Percentiles rank a stretch among this genome's conserved stretches.
Conservation (phyloP, 2,888 invertebrate genomes). For the Alitta virens region DNA sequence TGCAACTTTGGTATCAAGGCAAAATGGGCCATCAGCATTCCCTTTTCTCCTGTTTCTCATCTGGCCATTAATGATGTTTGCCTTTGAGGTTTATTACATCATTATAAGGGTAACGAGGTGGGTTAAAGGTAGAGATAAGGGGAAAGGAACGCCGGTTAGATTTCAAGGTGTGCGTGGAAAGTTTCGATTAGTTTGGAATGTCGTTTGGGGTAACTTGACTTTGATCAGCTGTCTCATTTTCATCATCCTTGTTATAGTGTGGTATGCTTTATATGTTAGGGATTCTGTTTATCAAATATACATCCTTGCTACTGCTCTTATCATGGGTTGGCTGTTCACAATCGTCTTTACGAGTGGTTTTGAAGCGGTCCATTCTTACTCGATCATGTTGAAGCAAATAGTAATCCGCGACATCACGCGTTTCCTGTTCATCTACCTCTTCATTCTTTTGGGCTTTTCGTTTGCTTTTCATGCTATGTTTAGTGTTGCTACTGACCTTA, state of each 20-base stretch:
- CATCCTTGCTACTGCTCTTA: slow-evolving; percentile 41
- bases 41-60: slow-evolving; percentile 22
- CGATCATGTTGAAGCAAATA: slow-evolving; percentile 51
- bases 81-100: slow-evolving; percentile 19
- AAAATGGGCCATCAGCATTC: not conserved
- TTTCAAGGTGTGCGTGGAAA: not conserved
- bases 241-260: slow-evolving; percentile 36
- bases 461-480: slow-evolving; percentile 48
- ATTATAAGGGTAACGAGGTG: not conserved
- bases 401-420: slow-evolving; percentile 46
- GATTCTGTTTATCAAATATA: slow-evolving; percentile 38
- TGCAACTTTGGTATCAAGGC: not conserved
- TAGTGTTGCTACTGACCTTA: slow-evolving; percentile 34
- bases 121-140: not conserved
- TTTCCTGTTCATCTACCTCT: slow-evolving; percentile 49
- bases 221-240: slow-evolving; percentile 31
- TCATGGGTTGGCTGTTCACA: slow-evolving; percentile 50
- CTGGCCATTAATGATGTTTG: slow-evolving; percentile 26
- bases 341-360: slow-evolving; percentile 51
- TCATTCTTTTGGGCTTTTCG: slow-evolving; percentile 49
- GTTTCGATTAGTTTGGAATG: not conserved
- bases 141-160: too few species aligned
- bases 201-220: slow-evolving; percentile 3
- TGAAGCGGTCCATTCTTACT: slow-evolving; percentile 48
- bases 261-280: slow-evolving; percentile 37